These are phyloP conservation scores for Pangasianodon hypophthalmus DNA, from an alignment of 2,113 vertebrate genomes.

Conservation along the genomic window DNA sequence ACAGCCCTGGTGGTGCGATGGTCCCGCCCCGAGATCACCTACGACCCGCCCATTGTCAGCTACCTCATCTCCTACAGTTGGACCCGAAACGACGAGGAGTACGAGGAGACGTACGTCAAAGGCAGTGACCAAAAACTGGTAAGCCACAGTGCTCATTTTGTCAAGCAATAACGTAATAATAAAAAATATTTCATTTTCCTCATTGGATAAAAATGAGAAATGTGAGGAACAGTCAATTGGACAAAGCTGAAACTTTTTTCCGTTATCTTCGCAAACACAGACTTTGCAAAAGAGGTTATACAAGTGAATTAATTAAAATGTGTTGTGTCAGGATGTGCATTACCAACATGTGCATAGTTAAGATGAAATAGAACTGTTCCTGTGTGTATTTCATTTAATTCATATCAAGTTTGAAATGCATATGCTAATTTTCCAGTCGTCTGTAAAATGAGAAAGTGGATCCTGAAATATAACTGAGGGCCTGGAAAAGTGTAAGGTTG, in stretches of 20 bases:
- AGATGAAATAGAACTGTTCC: neutral
- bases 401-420: neutral
- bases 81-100: constrained; percentile 93
- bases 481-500: too few relatives aligned
- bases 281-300: neutral
- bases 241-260: neutral
- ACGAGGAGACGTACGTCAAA: constrained; percentile 92
- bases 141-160: constrained; percentile 56
- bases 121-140: constrained; percentile 93
- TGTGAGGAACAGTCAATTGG: neutral
- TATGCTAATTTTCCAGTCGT: neutral
- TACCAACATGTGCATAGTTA: neutral
- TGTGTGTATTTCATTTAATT: neutral
- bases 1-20: constrained; percentile 90
- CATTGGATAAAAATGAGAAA: neutral
- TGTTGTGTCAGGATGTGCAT: neutral
- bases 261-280: neutral
- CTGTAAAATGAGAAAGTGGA: neutral
- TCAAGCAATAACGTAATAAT: neutral
- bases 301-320: neutral
- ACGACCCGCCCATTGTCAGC: constrained; percentile 93
- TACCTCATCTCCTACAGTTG: constrained; percentile 97
- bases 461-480: neutral
- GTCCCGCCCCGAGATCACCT: constrained; percentile 87
- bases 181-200: neutral